Percentiles rank a stretch among this genome's conserved stretches.
These are phyloP conservation scores for Varecia variegata DNA, from an alignment of 2,797 vertebrate species.

Conservation along the genomic window DNA sequence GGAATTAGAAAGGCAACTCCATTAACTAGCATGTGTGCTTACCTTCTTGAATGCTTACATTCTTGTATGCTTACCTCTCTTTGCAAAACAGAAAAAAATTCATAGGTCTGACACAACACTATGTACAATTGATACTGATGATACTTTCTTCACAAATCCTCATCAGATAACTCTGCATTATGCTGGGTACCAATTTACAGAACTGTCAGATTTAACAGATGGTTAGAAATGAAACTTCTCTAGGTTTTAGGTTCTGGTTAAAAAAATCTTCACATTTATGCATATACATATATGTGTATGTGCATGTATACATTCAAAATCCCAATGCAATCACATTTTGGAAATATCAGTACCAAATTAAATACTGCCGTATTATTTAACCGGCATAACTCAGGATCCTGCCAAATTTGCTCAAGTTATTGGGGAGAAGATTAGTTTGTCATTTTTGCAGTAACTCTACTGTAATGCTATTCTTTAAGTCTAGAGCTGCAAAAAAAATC, in stretches of 20 bases:
- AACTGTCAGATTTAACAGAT: constrained; percentile 40
- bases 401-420: not conserved
- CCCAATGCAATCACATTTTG: constrained; percentile 31
- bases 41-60: not conserved
- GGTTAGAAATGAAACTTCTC: not conserved
- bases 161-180: not conserved
- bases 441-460: constrained; percentile 37
- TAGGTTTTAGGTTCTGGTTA: not conserved
- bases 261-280: not conserved
- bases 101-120: not conserved
- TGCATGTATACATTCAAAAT: not conserved
- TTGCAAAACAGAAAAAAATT: not conserved
- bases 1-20: not conserved
- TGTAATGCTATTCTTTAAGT: not conserved
- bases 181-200: not conserved
- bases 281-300: not conserved
- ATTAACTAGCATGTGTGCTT: not conserved
- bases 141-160: not conserved
- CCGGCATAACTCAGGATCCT: not conserved
- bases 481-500: constrained; percentile 32
- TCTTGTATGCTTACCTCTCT: not conserved
- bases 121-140: not conserved
- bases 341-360: constrained; percentile 32
- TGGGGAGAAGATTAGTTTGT: not conserved
- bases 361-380: not conserved